Percentiles rank a stretch among this genome's conserved stretches.
Conservation (phyloP, 2,888 invertebrate genomes). For the Dolichomitus sp. region DNA sequence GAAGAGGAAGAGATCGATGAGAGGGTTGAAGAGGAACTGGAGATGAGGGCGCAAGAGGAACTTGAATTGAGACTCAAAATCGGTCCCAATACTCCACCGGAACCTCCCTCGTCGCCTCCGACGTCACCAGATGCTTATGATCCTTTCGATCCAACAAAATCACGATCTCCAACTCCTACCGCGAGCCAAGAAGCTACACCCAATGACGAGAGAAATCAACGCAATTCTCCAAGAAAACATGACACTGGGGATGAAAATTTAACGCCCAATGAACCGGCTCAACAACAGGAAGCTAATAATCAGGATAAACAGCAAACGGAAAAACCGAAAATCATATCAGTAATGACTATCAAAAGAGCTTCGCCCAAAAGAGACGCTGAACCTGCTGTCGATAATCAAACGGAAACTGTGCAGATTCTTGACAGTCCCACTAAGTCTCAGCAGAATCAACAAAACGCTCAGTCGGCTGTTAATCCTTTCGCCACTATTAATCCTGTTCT, state of each 20-base stretch:
- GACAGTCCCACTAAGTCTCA: conserved; percentile 75
- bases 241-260: conserved; percentile 69
- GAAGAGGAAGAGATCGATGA: conserved; percentile 78
- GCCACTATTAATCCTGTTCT: conserved; percentile 83
- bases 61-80: conserved; percentile 83
- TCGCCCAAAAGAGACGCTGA: conserved; percentile 79
- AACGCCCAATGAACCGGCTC: conserved; percentile 70
- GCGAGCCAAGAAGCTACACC: conserved; percentile 78
- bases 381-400: conserved; percentile 71
- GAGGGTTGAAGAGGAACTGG: conserved; percentile 83
- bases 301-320: conserved; percentile 70
- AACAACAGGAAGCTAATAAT: conserved; percentile 66
- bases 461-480: conserved; percentile 78
- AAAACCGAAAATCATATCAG: conserved; percentile 84
- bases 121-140: conserved; percentile 95
- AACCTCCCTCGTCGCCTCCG: conserved; percentile 90
- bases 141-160: conserved; percentile 96
- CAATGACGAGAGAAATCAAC: conserved; percentile 76
- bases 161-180: conserved; percentile 89
- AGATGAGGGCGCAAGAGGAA: conserved; percentile 84
- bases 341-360: conserved; percentile 83
- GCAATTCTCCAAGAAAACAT: conserved; percentile 78
- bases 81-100: conserved; percentile 92
- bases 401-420: conserved; percentile 56
- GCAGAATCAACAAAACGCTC: conserved; percentile 74